Evolutionary conservation across 2,888 invertebrate species (phyloP).

Genomic region (Trimorus sp.): DNA sequence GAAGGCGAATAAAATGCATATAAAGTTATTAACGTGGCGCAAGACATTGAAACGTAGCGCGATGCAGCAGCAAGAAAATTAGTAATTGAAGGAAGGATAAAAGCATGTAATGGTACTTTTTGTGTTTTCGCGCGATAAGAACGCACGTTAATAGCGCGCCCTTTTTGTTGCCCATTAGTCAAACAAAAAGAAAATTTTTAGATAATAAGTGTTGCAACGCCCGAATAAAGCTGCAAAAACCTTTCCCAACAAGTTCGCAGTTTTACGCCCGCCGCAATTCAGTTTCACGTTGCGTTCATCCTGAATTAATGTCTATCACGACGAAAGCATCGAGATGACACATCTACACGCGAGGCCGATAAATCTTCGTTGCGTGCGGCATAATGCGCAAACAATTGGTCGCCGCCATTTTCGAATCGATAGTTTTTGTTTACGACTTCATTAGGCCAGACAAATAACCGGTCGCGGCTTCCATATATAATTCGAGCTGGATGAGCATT

Average conservation of each 20-base stretch:
- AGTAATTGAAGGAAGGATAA: conserved; percentile 44
- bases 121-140: conserved; percentile 28
- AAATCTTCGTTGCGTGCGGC: no score
- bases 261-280: no score
- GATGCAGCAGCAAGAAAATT: conserved; percentile 40
- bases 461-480: no score
- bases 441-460: no score
- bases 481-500: background rate
- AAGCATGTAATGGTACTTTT: conserved; percentile 43
- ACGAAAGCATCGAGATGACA: background rate
- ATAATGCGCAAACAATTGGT: no score
- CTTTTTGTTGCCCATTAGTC: conserved; percentile 27
- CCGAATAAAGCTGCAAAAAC: no score
- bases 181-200: conserved; percentile 8
- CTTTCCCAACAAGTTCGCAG: no score
- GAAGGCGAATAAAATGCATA: conserved; percentile 12
- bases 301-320: no score
- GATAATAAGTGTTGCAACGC: no score
- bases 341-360: no score
- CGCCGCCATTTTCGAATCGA: background rate
- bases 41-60: conserved; percentile 22
- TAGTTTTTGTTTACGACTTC: conserved; percentile 16
- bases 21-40: conserved; percentile 37
- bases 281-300: no score
- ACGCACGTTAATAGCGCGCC: conserved; percentile 18